Base-by-base conservation (phyloP, 2,888 invertebrate genomes). In the Lumbricus terrestris region DNA sequence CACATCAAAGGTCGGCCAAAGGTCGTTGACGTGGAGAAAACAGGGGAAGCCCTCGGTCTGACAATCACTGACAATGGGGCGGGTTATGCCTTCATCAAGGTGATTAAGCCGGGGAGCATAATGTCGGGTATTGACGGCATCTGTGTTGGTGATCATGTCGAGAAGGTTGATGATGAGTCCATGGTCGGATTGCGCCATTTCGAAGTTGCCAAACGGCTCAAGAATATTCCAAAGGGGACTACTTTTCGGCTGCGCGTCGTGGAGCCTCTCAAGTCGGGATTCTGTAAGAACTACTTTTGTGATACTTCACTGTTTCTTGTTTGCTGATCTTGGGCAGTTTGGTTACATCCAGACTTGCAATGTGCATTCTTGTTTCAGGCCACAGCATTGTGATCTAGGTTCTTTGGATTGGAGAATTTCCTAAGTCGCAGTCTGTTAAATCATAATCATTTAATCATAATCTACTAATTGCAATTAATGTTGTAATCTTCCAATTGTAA, bases 61-160 rank as follows among this genome's bases (percentile, higher is more conserved):
- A 99, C 99, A 69, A 98, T 99, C 91, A 99, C 99, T 34, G 99
- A 99, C 95, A 99, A 99, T 95, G 99, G 99, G 0, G 97, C 98
- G 35, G 99, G 99, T 42, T 98, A 97, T 95, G 97, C 98, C 29
- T 99, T 99, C 95, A 98, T 99, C 92, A 99, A 99, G 95, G 96
- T 98, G 92, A 98, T 99, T 94, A 98, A 97, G 95, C 90, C 90
- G 8, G 38, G 83, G 20, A 90, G 90, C 90, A 83, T 90, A 35
- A 34, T 90, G 23, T 13, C 82, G 13, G 83, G 83, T 0, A 90
- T 90, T 23, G 83, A 90, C 0, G 90, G 90, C 42, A 95, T 96
- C 92, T 95, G 97, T 96, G 97, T 98, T 92, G 99, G 99, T 42
- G 99, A 99, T 96, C 98, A 99, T 95, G 98, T 99, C 94, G 99